Evolutionary conservation across 2,797 vertebrate genomes (phyloP), one percentile per base, ranked within the genome.

Genomic region (Coregonus ussuriensis): DNA sequence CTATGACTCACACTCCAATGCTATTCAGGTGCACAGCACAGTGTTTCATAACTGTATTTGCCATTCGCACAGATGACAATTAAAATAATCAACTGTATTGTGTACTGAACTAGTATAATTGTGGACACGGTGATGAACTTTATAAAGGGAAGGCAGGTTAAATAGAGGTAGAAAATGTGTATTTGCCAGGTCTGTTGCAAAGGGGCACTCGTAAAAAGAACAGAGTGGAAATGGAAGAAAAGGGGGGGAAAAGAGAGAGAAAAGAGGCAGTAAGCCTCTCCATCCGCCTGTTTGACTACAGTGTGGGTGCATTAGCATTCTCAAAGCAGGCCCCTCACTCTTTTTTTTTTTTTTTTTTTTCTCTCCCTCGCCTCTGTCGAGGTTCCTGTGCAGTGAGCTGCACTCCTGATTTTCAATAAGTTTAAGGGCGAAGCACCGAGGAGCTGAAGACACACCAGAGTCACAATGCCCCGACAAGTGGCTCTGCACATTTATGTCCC

Each of bases 401-500:
- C 72, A 63, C 72, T 72, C 56, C 79, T 79, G 79, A 79, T 73
- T 78, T 74, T 77, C 59, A 82, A 76, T 79, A 80, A 79, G 63
- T 66, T 47, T 74, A 18, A 52, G 68, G 66, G 70, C 41, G 62
- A 75, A 65, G 7, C n/a, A 4, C 14, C 15, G n/a, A 82, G 68
- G 73, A 53, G 25, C 74, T 65, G 69, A 71, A 80, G 80, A 80
- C 63, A 59, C 56, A 77, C 47, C 15, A 29, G 29, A 53, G 9
- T 66, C 75, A 66, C 73, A 41, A 62, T 74, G 74, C 75, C 63
- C 37, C 33, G 54, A 79, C 79, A 84, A 75, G 77, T 81, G 82
- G 69, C 76, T 77, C 85, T 66, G 77, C 69, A 77, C 76, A 78
- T 81, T 77, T 77, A 77, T 79, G 63, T 71, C 74, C 78, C 78